phyloP scores from a whole-genome alignment of 2,113 vertebrate genomes.

The Podarcis cretensis region DNA sequence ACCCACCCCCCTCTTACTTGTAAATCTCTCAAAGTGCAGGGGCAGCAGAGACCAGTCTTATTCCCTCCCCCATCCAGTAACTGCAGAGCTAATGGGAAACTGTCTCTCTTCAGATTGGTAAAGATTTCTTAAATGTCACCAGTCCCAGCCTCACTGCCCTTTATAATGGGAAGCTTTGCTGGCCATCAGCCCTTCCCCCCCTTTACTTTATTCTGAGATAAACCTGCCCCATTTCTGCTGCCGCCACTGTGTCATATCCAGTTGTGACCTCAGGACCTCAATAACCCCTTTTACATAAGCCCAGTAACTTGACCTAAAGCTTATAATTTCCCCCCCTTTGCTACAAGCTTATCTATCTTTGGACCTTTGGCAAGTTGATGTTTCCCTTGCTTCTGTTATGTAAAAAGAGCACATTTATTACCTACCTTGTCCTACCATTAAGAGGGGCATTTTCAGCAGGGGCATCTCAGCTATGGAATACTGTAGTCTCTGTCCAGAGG shows the following conservation, averaged over 20 bases:
- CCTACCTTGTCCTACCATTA: neutral
- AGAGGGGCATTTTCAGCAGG: no score
- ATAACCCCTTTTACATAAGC: neutral
- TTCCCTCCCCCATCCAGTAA: neutral
- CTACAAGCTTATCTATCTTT: neutral
- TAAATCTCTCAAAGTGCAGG: constrained; percentile 25
- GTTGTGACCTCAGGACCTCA: neutral
- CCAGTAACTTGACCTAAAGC: neutral
- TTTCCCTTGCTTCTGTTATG: neutral
- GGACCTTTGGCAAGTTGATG: neutral
- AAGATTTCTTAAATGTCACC: constrained; percentile 51
- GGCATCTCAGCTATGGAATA: no score
- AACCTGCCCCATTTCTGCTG: neutral
- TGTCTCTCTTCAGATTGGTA: constrained; percentile 52
- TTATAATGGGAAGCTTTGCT: constrained; percentile 1
- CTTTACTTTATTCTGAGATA: neutral
- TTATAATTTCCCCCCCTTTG: neutral
- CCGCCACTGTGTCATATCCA: neutral
- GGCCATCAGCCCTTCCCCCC: neutral
- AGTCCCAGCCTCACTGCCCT: constrained; percentile 48
- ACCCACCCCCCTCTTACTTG: neutral
- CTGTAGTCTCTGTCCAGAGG: no score
- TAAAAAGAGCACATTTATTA: neutral
- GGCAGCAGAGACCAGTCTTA: neutral
- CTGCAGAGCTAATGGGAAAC: constrained; percentile 58